These are phyloP conservation scores for Ophonus ardosiacus DNA, from an alignment of 2,888 invertebrate species.

Conservation along the genomic window DNA sequence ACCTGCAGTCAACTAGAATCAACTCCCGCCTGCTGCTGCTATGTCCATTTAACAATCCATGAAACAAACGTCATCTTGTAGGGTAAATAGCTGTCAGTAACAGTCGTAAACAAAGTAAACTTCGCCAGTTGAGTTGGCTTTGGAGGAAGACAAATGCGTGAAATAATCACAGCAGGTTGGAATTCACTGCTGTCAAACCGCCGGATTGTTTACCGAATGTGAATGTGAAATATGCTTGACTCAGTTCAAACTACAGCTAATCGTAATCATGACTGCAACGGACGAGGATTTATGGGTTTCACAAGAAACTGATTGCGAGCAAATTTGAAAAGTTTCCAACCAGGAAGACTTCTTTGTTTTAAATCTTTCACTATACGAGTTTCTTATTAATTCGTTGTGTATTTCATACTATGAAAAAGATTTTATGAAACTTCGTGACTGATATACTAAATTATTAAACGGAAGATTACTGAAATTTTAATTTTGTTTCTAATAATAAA, in stretches of 20 bases:
- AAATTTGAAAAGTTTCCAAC: slow-evolving; percentile 15
- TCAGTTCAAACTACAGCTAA: slow-evolving; percentile 23
- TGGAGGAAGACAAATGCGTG: slow-evolving; percentile 52
- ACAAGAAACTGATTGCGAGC: background rate
- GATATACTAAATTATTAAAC: too few relatives aligned
- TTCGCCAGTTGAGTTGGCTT: slow-evolving; percentile 28
- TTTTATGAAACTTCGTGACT: background rate
- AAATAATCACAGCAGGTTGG: slow-evolving; percentile 54
- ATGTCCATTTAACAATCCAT: slow-evolving; percentile 25
- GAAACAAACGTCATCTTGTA: slow-evolving; percentile 31
- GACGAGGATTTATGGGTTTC: slow-evolving; percentile 19
- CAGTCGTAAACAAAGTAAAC: slow-evolving; percentile 44
- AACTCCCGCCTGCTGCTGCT: background rate
- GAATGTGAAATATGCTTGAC: slow-evolving; percentile 29
- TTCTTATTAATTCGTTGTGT: background rate
- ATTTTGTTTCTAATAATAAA: too few relatives aligned
- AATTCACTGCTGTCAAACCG: slow-evolving; percentile 38
- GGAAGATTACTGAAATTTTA: too few relatives aligned
- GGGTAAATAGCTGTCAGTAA: slow-evolving; percentile 38
- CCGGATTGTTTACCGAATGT: slow-evolving; percentile 28
- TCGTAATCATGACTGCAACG: slow-evolving; percentile 30
- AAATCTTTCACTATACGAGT: background rate
- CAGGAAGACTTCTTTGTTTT: background rate
- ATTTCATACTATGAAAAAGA: background rate
- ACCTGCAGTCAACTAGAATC: background rate